phyloP scores from a whole-genome alignment of 2,113 vertebrate species.

The Eretmochelys imbricata region DNA sequence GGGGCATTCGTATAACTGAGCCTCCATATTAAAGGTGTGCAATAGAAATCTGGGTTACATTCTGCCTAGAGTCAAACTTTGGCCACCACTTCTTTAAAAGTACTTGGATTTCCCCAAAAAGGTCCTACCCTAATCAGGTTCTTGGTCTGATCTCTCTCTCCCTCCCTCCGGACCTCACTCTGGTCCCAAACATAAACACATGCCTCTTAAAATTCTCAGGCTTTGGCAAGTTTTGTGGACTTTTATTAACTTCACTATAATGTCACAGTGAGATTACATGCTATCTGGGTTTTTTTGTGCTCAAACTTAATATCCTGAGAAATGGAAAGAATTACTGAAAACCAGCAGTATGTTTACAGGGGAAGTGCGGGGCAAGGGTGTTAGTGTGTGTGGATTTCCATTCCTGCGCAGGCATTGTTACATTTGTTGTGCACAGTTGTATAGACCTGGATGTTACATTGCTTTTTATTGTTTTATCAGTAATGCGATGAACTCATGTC shows the following conservation, averaged over 20 bases:
- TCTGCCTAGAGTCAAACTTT: neutral
- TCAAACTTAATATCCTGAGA: conserved; percentile 77
- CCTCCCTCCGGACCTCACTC: accelerated
- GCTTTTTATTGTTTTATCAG: neutral
- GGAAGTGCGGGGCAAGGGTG: neutral
- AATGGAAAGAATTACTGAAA: conserved; percentile 70
- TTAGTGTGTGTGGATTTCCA: neutral
- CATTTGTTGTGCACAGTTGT: neutral
- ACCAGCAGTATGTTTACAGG: neutral
- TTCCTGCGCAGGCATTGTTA: neutral
- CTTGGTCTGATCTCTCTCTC: neutral
- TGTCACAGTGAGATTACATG: conserved; percentile 69
- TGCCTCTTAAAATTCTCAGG: conserved; percentile 24
- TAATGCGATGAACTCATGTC: neutral
- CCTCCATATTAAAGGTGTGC: accelerated
- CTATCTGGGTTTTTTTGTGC: conserved; percentile 76
- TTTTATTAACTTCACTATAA: conserved; percentile 68
- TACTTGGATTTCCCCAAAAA: neutral
- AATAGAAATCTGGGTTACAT: neutral
- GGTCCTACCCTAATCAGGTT: neutral
- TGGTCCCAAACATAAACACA: neutral
- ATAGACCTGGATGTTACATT: neutral
- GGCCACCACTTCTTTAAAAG: neutral
- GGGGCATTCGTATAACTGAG: accelerated
- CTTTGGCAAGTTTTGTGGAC: conserved; percentile 47